These are phyloP conservation scores for Pissodes strobi DNA, from an alignment of 1,140 invertebrate species.

Conservation along the genomic window DNA sequence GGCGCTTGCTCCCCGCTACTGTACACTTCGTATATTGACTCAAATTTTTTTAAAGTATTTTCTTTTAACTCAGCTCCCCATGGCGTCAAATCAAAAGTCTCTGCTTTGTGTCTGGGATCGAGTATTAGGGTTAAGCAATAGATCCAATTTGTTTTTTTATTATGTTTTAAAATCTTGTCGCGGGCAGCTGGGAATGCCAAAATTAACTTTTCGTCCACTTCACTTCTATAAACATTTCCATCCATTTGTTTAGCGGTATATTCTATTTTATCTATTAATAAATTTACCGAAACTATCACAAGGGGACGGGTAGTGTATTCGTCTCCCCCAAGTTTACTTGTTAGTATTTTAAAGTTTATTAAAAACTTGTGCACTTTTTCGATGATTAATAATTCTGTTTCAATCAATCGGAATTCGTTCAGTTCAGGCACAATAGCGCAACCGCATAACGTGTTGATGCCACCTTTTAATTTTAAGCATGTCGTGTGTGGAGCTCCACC, in stretches of 20 bases:
- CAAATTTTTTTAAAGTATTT: slow-evolving; percentile 3
- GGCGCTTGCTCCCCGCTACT: slow-evolving; percentile 39
- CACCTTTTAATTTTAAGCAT: slow-evolving; percentile 30
- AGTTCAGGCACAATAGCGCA: slow-evolving; percentile 46
- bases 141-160: slow-evolving; percentile 53
- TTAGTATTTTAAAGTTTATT: slow-evolving; percentile 50
- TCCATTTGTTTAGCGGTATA: slow-evolving; percentile 43
- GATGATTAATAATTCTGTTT: slow-evolving; percentile 45
- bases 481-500: slow-evolving; percentile 38
- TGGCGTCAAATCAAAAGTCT: slow-evolving; percentile 51
- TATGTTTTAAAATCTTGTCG: slow-evolving; percentile 54
- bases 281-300: slow-evolving; percentile 51
- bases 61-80: slow-evolving; percentile 51
- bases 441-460: slow-evolving; percentile 42
- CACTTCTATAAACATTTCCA: slow-evolving; percentile 15
- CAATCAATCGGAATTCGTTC: slow-evolving; percentile 45
- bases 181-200: slow-evolving; percentile 48
- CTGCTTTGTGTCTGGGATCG: slow-evolving; percentile 53
- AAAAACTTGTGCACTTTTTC: slow-evolving; percentile 44
- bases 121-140: slow-evolving; percentile 53
- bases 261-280: slow-evolving; percentile 53
- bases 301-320: slow-evolving; percentile 49
- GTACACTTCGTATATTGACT: slow-evolving; percentile 8
- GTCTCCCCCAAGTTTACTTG: slow-evolving; percentile 47
- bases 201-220: slow-evolving; percentile 27